Evolutionary conservation across 2,797 vertebrate genomes (phyloP).

Genomic region (Sebastes itinus): DNA sequence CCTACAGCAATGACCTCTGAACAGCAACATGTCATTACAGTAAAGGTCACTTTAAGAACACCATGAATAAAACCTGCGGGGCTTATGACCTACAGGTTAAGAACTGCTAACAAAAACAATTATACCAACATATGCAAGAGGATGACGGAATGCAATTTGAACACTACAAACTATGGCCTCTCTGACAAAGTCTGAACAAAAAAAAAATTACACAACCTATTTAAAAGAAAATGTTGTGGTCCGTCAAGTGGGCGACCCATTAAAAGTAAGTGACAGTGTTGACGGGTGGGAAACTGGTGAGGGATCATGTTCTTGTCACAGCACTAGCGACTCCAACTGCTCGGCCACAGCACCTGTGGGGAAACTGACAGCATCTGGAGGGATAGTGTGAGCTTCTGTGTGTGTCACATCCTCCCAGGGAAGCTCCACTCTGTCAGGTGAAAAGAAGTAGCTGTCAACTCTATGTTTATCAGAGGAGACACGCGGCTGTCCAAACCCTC

Average conservation of each 20-base stretch:
- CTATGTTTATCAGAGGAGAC: slow-evolving; percentile 36
- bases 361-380: slow-evolving; percentile 22
- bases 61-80: background rate
- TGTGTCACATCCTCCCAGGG: slow-evolving; percentile 48
- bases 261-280: slow-evolving; percentile 1
- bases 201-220: background rate
- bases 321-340: slow-evolving; percentile 5
- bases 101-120: background rate
- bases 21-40: background rate
- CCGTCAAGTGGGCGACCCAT: background rate
- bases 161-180: background rate
- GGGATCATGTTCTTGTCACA: slow-evolving; percentile 37
- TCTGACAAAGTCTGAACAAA: background rate
- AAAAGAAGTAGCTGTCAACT: slow-evolving; percentile 58
- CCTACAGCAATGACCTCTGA: background rate
- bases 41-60: background rate
- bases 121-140: background rate
- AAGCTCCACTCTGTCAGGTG: slow-evolving; percentile 44
- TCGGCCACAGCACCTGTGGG: slow-evolving; percentile 22
- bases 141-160: background rate
- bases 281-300: slow-evolving; percentile 17
- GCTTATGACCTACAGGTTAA: background rate
- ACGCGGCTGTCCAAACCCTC: slow-evolving; percentile 13
- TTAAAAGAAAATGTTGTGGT: background rate
- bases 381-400: slow-evolving; percentile 15